Conservation (phyloP, 2,888 invertebrate genomes). For the Dione vanillae region DNA sequence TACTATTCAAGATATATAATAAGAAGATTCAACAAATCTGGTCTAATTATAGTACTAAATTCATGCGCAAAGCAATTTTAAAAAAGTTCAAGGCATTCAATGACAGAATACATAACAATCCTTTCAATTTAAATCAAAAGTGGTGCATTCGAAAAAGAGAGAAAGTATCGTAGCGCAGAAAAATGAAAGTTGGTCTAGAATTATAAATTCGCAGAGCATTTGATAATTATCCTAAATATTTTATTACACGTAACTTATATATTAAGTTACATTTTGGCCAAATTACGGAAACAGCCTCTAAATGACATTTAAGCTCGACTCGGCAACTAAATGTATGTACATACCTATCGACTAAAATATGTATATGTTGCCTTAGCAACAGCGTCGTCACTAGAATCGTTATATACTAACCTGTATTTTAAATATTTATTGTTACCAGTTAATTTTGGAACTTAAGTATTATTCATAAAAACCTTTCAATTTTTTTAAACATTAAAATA, state of each 20-base stretch:
- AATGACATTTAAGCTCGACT: constrained; percentile 14
- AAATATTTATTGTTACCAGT: neutral
- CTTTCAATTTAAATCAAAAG: constrained; percentile 6
- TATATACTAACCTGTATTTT: neutral
- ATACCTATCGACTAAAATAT: neutral
- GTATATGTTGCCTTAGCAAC: constrained; percentile 43
- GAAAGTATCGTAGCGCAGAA: constrained; percentile 33
- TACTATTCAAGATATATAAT: no score
- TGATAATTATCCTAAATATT: neutral
- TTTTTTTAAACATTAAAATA: no score
- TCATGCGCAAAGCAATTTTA: constrained; percentile 12
- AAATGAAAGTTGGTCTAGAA: constrained; percentile 35
- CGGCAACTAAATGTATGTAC: neutral
- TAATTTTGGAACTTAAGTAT: neutral
- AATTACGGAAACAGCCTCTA: neutral
- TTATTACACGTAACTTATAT: neutral
- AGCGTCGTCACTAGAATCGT: constrained; percentile 13
- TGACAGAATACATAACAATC: neutral
- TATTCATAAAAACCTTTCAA: neutral
- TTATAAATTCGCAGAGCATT: constrained; percentile 41
- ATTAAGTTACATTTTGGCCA: neutral
- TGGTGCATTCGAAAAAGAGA: constrained; percentile 15
- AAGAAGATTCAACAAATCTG: neutral
- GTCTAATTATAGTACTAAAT: neutral
- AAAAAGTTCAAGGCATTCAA: neutral